Conservation (phyloP, 2,888 invertebrate species). For the Branchinecta sandiegonensis region DNA sequence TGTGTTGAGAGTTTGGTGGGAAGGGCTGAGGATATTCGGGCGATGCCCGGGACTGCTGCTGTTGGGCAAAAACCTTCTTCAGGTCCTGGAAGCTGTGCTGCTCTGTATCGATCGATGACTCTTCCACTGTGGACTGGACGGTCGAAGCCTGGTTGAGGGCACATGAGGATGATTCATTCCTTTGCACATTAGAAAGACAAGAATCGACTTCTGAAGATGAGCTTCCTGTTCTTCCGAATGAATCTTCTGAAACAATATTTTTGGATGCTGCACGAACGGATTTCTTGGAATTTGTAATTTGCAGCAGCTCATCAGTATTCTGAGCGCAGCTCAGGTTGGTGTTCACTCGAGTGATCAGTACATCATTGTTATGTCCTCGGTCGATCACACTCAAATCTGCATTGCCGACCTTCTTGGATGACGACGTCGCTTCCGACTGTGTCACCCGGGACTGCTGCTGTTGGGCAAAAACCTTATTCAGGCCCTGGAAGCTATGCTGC, state of each 20-base stretch:
- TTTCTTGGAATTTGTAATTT: not conserved
- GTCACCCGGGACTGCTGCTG: not conserved
- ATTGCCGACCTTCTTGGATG: not conserved
- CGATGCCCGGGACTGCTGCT: not conserved
- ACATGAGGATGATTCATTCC: not conserved
- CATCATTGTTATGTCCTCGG: not conserved
- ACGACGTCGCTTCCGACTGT: not conserved
- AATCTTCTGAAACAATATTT: slow-evolving; percentile 9
- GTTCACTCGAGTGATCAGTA: not conserved
- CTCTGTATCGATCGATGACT: not conserved
- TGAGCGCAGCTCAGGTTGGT: not conserved
- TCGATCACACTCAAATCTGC: not conserved
- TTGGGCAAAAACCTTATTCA: not conserved
- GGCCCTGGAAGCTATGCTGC: not conserved
- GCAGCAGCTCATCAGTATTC: not conserved
- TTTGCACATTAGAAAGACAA: not conserved
- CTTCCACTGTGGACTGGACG: slow-evolving; percentile 3
- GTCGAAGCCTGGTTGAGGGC: not conserved
- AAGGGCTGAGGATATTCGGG: not conserved
- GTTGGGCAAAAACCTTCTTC: not conserved
- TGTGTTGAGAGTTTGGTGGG: slow-evolving; percentile 3
- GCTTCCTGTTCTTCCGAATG: not conserved
- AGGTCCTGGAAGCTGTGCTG: not conserved
- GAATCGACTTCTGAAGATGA: not conserved
- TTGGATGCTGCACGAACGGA: not conserved